phyloP scores from a whole-genome alignment of 2,797 vertebrate genomes.

The Poliocrania exsul region DNA sequence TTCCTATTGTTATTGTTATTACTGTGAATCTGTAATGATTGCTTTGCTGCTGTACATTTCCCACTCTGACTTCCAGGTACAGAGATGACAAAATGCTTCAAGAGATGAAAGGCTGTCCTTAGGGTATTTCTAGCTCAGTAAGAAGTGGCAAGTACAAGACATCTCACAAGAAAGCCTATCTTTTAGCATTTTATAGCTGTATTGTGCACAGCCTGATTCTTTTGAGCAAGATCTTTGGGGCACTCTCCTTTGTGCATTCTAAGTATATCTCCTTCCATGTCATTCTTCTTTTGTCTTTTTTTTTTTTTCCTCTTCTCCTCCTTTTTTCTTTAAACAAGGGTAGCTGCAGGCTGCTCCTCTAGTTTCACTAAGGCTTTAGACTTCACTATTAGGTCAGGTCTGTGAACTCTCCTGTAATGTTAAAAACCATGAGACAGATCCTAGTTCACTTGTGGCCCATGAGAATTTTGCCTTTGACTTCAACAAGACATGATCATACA shows the following conservation, averaged over 20 bases:
- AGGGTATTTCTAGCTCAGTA: constrained; percentile 32
- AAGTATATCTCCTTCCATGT: not conserved
- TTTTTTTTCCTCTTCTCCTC: not conserved
- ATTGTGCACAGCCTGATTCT: not conserved
- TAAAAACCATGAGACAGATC: not conserved
- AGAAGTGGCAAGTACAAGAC: constrained; percentile 2
- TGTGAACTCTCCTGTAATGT: not conserved
- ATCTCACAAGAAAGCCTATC: not conserved
- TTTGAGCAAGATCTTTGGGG: not conserved
- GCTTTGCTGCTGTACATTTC: not conserved
- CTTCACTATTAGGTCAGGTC: not conserved
- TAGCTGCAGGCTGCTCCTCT: not conserved
- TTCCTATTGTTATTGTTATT: not conserved
- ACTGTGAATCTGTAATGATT: not conserved
- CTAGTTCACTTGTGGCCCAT: not conserved
- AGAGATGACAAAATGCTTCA: constrained; percentile 11
- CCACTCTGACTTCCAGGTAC: not conserved
- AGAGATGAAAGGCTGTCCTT: not conserved
- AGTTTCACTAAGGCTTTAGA: not conserved
- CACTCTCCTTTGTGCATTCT: not conserved
- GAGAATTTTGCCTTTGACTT: not conserved
- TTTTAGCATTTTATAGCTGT: constrained; percentile 4
- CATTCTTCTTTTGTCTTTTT: not conserved
- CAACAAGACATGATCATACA: not conserved
- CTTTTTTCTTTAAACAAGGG: not conserved